Conservation (phyloP, 2,888 invertebrate genomes). For the Pardosa pseudoannulata region DNA sequence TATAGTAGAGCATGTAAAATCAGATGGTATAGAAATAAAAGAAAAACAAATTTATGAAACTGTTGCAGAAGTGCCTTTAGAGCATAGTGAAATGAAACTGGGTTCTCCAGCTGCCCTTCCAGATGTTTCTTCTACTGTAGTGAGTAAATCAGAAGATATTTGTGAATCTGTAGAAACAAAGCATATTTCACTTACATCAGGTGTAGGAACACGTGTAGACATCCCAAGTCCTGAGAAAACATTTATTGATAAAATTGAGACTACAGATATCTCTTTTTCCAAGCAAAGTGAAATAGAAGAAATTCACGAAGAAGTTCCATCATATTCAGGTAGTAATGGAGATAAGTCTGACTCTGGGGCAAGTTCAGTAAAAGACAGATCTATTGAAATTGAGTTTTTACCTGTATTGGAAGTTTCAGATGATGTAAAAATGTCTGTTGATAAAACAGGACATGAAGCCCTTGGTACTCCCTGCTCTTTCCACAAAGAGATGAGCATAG, state of each 20-base stretch:
- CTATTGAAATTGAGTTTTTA: slow-evolving; percentile 64
- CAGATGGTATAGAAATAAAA: not conserved
- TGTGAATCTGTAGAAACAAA: not conserved
- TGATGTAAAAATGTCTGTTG: slow-evolving; percentile 49
- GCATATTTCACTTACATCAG: not conserved
- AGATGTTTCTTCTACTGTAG: not conserved
- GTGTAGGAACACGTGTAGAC: not conserved
- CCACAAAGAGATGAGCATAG: slow-evolving; percentile 56
- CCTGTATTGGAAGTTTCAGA: slow-evolving; percentile 62
- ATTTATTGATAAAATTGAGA: not conserved
- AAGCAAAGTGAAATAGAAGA: slow-evolving; percentile 22
- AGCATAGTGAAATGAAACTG: not conserved
- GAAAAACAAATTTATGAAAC: not conserved
- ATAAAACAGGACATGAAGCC: slow-evolving; percentile 64
- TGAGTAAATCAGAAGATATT: not conserved
- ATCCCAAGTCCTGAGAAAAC: not conserved
- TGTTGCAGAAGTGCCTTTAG: not conserved
- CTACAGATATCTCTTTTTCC: slow-evolving; percentile 15
- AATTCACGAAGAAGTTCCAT: slow-evolving; percentile 31
- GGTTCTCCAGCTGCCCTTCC: not conserved
- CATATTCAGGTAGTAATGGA: slow-evolving; percentile 39
- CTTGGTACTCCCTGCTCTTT: slow-evolving; percentile 63
- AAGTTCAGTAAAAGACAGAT: slow-evolving; percentile 53
- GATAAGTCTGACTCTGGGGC: slow-evolving; percentile 61
- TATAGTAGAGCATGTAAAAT: not conserved